Conservation (phyloP, 1,140 invertebrate species). For the Drosophila sturtevanti region DNA sequence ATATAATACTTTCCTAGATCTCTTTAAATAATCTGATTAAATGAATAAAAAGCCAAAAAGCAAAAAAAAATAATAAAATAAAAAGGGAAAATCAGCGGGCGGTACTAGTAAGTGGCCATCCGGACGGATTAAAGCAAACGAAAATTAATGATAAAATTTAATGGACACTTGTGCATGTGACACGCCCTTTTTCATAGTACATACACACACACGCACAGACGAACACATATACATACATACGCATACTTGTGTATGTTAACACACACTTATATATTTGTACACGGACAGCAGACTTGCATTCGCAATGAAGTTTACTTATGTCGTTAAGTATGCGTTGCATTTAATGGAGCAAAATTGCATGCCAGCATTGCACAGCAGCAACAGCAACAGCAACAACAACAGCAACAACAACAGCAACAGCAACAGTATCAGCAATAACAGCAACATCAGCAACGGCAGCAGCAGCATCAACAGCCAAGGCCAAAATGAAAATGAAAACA, state of each 20-base stretch:
- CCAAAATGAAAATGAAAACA: constrained; percentile 33
- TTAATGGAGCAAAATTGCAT: constrained; percentile 61
- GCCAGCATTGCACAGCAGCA: constrained; percentile 18
- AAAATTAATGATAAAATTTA: constrained; percentile 77
- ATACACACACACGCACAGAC: not conserved
- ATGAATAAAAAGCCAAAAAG: constrained; percentile 17
- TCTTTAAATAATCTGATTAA: constrained; percentile 2
- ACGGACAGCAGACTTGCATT: constrained; percentile 38
- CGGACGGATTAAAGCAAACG: constrained; percentile 45
- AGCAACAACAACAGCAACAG: not conserved
- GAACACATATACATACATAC: not conserved
- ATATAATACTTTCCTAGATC: not conserved
- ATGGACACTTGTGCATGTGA: constrained; percentile 63
- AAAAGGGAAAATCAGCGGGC: constrained; percentile 14
- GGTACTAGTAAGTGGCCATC: constrained; percentile 12
- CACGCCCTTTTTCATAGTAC: constrained; percentile 22
- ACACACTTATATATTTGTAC: constrained; percentile 61
- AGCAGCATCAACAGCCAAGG: constrained; percentile 8
- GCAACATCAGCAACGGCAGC: not conserved
- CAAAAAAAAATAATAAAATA: not conserved
- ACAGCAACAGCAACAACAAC: not conserved
- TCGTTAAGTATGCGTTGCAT: constrained; percentile 58
- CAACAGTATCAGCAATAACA: not conserved
- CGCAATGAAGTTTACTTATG: constrained; percentile 57
- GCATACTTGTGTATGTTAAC: constrained; percentile 55